A percentile compares a stretch with the other conserved stretches of the same genome.
phyloP scores from a whole-genome alignment of 2,113 vertebrate genomes.

The Microcebus griseorufus region DNA sequence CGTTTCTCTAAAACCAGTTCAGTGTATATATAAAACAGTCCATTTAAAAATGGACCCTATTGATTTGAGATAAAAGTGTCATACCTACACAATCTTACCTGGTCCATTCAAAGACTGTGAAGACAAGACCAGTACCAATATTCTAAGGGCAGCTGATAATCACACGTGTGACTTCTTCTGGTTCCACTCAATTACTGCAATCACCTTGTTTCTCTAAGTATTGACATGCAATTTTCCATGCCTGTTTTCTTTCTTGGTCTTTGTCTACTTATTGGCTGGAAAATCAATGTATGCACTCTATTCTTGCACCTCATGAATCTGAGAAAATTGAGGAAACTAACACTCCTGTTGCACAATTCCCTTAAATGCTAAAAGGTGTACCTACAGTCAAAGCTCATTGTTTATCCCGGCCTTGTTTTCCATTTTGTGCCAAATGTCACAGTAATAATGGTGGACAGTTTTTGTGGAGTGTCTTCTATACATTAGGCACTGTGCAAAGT shows the following conservation, averaged over 20 bases:
- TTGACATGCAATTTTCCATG: slow-evolving; percentile 71
- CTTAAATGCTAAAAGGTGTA: neutral
- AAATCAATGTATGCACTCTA: slow-evolving; percentile 74
- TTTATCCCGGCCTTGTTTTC: neutral
- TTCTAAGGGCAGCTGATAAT: neutral
- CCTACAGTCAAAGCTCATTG: neutral
- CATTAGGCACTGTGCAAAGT: neutral
- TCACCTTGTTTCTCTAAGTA: slow-evolving; percentile 62
- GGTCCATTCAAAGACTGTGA: neutral
- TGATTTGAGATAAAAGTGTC: neutral
- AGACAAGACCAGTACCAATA: neutral
- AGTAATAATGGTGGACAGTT: too few relatives aligned
- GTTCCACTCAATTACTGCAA: slow-evolving; percentile 70
- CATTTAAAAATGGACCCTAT: neutral
- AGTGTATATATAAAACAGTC: neutral
- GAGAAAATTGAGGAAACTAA: slow-evolving; percentile 65
- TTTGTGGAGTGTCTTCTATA: fast-evolving
- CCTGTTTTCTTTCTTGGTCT: slow-evolving; percentile 71
- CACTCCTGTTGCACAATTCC: neutral
- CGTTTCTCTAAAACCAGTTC: neutral
- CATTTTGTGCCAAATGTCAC: neutral
- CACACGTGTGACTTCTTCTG: slow-evolving; percentile 61
- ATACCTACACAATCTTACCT: neutral
- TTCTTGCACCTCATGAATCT: slow-evolving; percentile 62
- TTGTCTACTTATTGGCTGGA: slow-evolving; percentile 74